phyloP scores from a whole-genome alignment of 2,888 invertebrate species.

The Lepidonotus clava region DNA sequence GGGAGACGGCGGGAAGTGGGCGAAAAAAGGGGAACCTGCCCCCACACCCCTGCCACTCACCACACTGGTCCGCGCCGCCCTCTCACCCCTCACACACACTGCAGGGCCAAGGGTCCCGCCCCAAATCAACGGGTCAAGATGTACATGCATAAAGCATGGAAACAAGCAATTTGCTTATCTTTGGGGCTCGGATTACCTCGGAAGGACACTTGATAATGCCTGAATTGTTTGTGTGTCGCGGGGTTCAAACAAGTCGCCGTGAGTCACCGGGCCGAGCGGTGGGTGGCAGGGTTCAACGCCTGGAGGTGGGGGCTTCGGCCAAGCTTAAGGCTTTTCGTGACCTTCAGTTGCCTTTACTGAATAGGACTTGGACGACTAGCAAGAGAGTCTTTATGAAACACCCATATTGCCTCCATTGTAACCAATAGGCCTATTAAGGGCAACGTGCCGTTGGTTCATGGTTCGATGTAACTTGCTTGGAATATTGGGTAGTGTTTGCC shows the following conservation, averaged over 20 bases:
- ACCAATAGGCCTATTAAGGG: no score
- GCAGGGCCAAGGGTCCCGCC: neutral
- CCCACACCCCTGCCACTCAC: slow-evolving; percentile 4
- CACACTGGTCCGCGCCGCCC: neutral
- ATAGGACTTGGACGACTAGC: no score
- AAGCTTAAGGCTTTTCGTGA: neutral
- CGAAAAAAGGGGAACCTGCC: neutral
- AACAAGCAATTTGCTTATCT: slow-evolving; percentile 51
- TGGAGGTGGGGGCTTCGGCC: neutral
- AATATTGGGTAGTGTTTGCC: no score
- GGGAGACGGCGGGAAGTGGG: neutral
- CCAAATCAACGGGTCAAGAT: slow-evolving; percentile 42
- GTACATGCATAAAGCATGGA: slow-evolving; percentile 52
- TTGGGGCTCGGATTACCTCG: slow-evolving; percentile 25
- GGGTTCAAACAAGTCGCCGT: slow-evolving; percentile 28
- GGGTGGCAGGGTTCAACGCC: neutral
- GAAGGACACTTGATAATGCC: slow-evolving; percentile 49
- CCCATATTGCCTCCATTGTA: no score
- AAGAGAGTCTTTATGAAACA: no score
- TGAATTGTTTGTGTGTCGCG: slow-evolving; percentile 35
- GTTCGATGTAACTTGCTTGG: no score
- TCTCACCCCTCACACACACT: neutral
- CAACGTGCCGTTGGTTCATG: no score
- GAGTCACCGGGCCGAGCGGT: neutral
- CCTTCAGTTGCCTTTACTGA: no score